Evolutionary conservation across 2,888 invertebrate species (phyloP).

Genomic region (Conops quadrifasciatus): DNA sequence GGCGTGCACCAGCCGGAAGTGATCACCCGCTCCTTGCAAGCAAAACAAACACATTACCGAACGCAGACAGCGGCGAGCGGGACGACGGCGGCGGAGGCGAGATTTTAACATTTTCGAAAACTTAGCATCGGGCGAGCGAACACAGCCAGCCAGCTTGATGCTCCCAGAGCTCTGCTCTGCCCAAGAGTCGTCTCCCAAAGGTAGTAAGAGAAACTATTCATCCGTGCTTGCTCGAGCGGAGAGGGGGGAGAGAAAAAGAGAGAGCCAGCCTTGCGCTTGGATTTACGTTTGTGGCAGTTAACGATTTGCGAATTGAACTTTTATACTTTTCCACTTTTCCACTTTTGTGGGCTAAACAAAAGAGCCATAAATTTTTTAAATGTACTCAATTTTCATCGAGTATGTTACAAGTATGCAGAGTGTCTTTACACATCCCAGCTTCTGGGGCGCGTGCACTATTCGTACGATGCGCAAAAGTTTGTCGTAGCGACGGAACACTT

Average conservation of each 20-base stretch:
- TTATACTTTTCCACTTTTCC: not conserved
- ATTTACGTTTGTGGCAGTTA: conserved; percentile 50
- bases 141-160: too few relatives aligned
- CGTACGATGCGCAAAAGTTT: conserved; percentile 58
- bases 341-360: conserved; percentile 53
- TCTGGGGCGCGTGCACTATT: too few relatives aligned
- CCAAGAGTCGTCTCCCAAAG: conserved; percentile 12
- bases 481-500: conserved; percentile 54
- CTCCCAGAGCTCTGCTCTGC: not conserved
- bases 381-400: conserved; percentile 42
- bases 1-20: conserved; percentile 43
- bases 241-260: not conserved
- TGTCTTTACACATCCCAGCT: not conserved
- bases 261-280: conserved; percentile 34
- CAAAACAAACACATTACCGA: conserved; percentile 30
- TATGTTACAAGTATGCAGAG: not conserved
- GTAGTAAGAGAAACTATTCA: conserved; percentile 6
- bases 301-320: conserved; percentile 59
- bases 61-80: not conserved
- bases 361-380: conserved; percentile 57
- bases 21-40: conserved; percentile 33
- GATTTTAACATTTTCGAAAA: conserved; percentile 23
- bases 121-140: conserved; percentile 12
- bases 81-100: not conserved
- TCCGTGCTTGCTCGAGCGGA: conserved; percentile 20